Evolutionary conservation across 2,888 invertebrate species (phyloP).

Genomic region (Drosophila dives): DNA sequence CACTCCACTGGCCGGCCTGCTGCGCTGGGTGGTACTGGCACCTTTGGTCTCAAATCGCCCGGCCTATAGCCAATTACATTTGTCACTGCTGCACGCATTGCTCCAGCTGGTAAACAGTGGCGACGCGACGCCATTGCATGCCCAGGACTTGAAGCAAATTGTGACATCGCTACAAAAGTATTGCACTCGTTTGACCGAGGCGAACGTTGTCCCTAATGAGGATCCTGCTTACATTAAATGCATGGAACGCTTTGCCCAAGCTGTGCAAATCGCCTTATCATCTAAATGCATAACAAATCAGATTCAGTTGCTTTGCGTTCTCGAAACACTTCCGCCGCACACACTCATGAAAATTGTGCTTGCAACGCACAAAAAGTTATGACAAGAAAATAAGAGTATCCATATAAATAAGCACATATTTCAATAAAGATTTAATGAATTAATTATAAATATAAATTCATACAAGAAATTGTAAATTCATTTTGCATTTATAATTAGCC

Average conservation of each 20-base stretch:
- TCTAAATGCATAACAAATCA: conserved; percentile 93
- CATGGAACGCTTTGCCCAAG: conserved; percentile 92
- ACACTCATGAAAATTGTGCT: conserved; percentile 88
- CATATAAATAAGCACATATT: conserved; percentile 2
- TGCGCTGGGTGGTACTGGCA: conserved; percentile 90
- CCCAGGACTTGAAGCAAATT: conserved; percentile 87
- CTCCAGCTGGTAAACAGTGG: conserved; percentile 85
- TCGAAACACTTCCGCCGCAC: conserved; percentile 88
- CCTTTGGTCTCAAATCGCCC: conserved; percentile 86
- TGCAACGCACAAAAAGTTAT: conserved; percentile 86
- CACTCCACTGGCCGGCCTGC: conserved; percentile 92
- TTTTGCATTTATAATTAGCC: background rate
- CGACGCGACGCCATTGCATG: conserved; percentile 87
- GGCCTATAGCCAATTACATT: conserved; percentile 88
- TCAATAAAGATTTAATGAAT: conserved; percentile 3
- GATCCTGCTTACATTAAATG: conserved; percentile 86
- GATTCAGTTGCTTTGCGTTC: conserved; percentile 87
- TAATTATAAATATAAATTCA: background rate
- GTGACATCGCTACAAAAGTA: conserved; percentile 85
- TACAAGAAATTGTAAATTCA: background rate
- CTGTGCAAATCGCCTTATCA: conserved; percentile 92
- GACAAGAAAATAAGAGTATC: conserved; percentile 3
- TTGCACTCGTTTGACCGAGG: conserved; percentile 83
- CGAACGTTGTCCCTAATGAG: conserved; percentile 84
- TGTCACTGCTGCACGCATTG: conserved; percentile 89